Evolutionary conservation across 2,113 vertebrate species (phyloP), one percentile per base, ranked within the genome.

Genomic region (Lepisosteus oculatus): DNA sequence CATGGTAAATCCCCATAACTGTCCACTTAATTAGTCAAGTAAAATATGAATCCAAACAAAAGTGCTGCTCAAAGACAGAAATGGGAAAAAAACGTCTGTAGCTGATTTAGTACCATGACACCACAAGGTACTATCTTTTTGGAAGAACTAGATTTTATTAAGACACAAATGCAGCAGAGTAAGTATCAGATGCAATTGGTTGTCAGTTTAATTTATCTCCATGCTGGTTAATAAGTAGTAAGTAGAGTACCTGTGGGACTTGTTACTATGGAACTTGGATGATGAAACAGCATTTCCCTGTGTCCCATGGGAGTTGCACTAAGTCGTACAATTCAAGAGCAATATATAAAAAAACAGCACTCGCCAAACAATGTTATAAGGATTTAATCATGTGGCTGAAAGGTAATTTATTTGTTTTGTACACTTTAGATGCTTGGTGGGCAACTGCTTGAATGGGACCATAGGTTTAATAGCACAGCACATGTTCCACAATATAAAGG

Each of bases 61-160:
- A 68, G 66, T 11, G 15, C 14, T 55, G 66, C 17, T 4, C 15
- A 11, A 11, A 6, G 47, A 68, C 17, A 55, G 7, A n/a, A 6
- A 8, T 43, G 15, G 43, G 45, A 51, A 43, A 15, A 8, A 15
- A 9, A 6, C 3, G 11, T 54, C 29, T 29, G 29, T 29, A 13
- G 15, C 12, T 68, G 66, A 68, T 55, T 17, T 68, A 68, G 8
- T 51, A n/a, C 66, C 51, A 8, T 41, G 55, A n/a, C 68, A 70
- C 13, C 11, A 14, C 15, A 17, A 15, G 12, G 3, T 14, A 13
- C 29, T 3, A 44, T 45, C 56, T 9, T 13, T n/a, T 13, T 3
- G n/a, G 43, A 7, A 13, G 55, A 55, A 11, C 68, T 61, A 6
- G 41, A n/a, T 69, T 70, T 70, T 70, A 70, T 70, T 70, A 45